Evolutionary conservation across 2,113 vertebrate species (phyloP).

Genomic region (Accipiter cooperii): DNA sequence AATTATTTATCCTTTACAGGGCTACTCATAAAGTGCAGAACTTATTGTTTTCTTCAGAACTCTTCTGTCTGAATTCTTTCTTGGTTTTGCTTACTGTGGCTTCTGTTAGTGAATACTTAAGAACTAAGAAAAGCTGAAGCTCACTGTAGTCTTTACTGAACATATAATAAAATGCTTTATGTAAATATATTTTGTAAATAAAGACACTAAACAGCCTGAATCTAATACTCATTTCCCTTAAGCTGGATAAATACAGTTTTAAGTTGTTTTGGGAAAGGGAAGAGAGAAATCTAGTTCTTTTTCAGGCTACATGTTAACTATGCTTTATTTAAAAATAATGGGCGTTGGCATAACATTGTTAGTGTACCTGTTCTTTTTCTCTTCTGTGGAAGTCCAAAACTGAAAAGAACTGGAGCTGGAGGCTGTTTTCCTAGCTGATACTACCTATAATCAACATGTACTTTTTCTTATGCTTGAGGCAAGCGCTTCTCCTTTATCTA

Average conservation of each 20-base stretch:
- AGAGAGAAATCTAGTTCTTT: neutral
- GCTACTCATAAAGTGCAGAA: neutral
- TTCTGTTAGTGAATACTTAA: neutral
- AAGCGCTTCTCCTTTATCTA: neutral
- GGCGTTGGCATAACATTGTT: neutral
- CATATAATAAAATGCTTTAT: neutral
- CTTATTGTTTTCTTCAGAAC: neutral
- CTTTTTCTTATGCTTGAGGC: neutral
- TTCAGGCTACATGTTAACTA: neutral
- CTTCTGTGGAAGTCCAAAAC: neutral
- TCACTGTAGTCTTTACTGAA: neutral
- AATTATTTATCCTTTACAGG: neutral
- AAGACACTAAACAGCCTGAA: rapidly evolving
- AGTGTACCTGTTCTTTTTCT: neutral
- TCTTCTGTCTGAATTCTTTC: neutral
- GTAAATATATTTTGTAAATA: neutral
- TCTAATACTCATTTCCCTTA: neutral
- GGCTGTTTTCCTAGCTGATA: neutral
- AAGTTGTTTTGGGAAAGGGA: neutral
- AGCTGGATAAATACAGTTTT: neutral
- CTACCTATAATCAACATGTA: neutral
- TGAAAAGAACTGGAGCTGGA: neutral
- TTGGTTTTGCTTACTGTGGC: neutral
- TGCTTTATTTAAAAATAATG: neutral
- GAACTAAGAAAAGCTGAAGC: neutral